A percentile compares a stretch with the other conserved stretches of the same genome.
These are phyloP conservation scores for Spodoptera litura DNA, from an alignment of 1,140 invertebrate genomes.

Conservation along the genomic window DNA sequence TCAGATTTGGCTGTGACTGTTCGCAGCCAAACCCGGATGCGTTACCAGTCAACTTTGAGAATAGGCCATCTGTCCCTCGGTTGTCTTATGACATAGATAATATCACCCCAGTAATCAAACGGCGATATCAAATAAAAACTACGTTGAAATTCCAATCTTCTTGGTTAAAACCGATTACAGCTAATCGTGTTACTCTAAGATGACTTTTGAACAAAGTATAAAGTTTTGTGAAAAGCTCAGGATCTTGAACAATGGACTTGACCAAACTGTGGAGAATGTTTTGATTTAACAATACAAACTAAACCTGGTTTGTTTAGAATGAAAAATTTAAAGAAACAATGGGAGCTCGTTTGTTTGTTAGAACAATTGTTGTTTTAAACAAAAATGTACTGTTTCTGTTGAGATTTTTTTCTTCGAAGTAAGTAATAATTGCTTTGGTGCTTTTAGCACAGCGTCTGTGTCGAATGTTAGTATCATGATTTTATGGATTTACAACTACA, in stretches of 20 bases:
- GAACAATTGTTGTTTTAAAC: slow-evolving; percentile 17
- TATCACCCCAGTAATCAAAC: neutral
- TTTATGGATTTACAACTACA: too few relatives aligned
- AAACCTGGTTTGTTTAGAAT: slow-evolving; percentile 56
- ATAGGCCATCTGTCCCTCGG: neutral
- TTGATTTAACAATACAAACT: slow-evolving; percentile 59
- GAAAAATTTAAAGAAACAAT: slow-evolving; percentile 67
- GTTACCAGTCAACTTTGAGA: neutral
- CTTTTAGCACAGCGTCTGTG: too few relatives aligned
- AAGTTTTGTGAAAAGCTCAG: slow-evolving; percentile 39
- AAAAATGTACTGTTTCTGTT: slow-evolving; percentile 11
- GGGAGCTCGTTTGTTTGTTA: slow-evolving; percentile 51
- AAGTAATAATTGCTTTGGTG: too few relatives aligned
- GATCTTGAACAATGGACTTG: slow-evolving; percentile 60
- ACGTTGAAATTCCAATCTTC: slow-evolving; percentile 13
- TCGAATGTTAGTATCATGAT: too few relatives aligned
- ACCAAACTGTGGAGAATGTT: slow-evolving; percentile 59
- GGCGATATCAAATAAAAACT: slow-evolving; percentile 4
- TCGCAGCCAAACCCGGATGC: too few relatives aligned
- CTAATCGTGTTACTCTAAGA: slow-evolving; percentile 44
- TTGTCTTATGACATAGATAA: neutral
- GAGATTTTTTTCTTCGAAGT: neutral
- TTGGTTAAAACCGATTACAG: slow-evolving; percentile 39
- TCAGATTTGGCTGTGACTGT: too few relatives aligned
- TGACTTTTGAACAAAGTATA: slow-evolving; percentile 37